Percentiles rank a stretch among this genome's conserved stretches.
Evolutionary conservation across 2,888 invertebrate genomes (phyloP).

Genomic region (Drosophila melanosoma): DNA sequence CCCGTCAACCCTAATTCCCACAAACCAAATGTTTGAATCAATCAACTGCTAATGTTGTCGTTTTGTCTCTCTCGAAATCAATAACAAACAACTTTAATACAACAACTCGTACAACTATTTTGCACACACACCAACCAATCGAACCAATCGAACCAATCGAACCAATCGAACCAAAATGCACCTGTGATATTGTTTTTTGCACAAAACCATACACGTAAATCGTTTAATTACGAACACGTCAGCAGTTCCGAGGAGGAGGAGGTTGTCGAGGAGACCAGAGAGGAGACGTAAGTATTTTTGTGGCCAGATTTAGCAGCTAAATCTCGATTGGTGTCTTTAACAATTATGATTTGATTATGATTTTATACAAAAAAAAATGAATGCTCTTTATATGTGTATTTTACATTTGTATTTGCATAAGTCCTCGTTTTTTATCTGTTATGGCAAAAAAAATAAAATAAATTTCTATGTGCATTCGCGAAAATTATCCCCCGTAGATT

Average conservation of each 20-base stretch:
- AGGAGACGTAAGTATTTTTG: constrained; percentile 84
- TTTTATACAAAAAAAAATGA: constrained; percentile 25
- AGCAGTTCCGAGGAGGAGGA: constrained; percentile 85
- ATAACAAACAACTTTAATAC: constrained; percentile 53
- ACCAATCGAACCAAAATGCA: constrained; percentile 43
- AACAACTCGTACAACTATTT: constrained; percentile 42
- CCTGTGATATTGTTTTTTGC: constrained; percentile 63
- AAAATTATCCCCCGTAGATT: constrained; percentile 24
- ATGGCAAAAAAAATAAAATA: constrained; percentile 33
- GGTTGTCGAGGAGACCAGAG: constrained; percentile 84
- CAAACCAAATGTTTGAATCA: constrained; percentile 44
- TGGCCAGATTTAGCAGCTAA: constrained; percentile 57
- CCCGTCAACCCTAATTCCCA: constrained; percentile 18
- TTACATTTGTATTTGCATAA: constrained; percentile 36
- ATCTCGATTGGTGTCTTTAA: constrained; percentile 67
- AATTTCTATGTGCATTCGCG: constrained; percentile 55
- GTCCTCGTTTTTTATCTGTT: constrained; percentile 47
- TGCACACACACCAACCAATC: constrained; percentile 46
- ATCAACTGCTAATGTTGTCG: constrained; percentile 73
- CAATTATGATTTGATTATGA: constrained; percentile 52
- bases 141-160: constrained; percentile 21
- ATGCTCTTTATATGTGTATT: constrained; percentile 60
- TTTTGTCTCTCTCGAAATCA: constrained; percentile 64
- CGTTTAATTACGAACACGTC: constrained; percentile 76
- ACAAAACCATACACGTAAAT: constrained; percentile 48